Base-by-base conservation (phyloP, 2,113 vertebrate species). In the human (Homo sapiens) region DNA sequence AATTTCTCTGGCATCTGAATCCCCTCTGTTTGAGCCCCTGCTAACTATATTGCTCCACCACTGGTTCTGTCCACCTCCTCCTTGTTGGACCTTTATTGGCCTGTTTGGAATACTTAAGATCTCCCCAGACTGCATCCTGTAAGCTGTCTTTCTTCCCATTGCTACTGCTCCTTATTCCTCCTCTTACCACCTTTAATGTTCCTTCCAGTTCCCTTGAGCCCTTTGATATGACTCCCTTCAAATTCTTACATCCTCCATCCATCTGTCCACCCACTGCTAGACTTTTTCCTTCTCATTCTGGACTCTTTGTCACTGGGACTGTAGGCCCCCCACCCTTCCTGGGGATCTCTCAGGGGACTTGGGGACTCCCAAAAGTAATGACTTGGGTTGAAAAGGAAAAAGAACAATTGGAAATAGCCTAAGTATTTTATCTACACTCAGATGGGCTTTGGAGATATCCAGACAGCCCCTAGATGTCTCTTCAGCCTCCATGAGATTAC, bases 51-150 rank as follows among this genome's bases (percentile, higher is more conserved):
- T 17, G 32, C n/a, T 89, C 72, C 52, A 50, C 35, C 75, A 61
- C 27, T 64, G 6, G 7, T 76, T 80, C 25, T 72, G 50, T 57
- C 30, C 59, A 0, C 3, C 1, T 75, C n/a, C 61, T 89, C 52
- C 2, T 25, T 66, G 8, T 72, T 94, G 57, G 43, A 94, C 82
- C 23, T 86, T 90, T 22, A 79, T 4, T 86, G 88, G 23, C 13
- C 30, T 86, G 79, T 97, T 84, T 94, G 86, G 57, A 32, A 88
- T 85, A 75, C 20, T 96, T 59, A 45, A 12, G 45, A 22, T 80
- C 30, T 93, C 64, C 22, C 23, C n/a, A 32, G 3, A 79, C 35
- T 68, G 14, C 38, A 40, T 79, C 79, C 12, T 80, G 30, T 55
- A 48, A 76, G 55, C 66, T 13, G 0, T 48, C 40, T 93, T 9